Conservation (phyloP, 2,113 vertebrate genomes). For the Macquaria australasica region DNA sequence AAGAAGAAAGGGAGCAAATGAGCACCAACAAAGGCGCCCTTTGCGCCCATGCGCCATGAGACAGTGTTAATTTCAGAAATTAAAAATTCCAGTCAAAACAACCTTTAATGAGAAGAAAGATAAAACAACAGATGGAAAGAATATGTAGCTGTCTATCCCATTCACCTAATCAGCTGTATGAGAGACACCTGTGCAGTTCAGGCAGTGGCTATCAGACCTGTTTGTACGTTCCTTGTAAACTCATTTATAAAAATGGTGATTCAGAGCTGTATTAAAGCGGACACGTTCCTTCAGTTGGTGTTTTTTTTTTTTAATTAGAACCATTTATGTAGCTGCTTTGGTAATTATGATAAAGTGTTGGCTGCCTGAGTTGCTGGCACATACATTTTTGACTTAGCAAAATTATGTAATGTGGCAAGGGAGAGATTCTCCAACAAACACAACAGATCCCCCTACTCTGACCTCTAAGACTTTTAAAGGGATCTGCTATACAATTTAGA, state of each 20-base stretch:
- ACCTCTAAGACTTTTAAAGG: neutral
- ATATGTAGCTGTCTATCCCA: neutral
- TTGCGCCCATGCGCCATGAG: too few species aligned
- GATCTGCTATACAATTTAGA: neutral
- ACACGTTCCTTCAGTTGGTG: conserved; percentile 30
- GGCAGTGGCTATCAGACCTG: conserved; percentile 69
- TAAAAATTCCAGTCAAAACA: neutral
- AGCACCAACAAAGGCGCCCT: neutral
- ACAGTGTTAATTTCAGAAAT: neutral
- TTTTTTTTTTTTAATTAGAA: conserved; percentile 59
- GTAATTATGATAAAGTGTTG: conserved; percentile 57
- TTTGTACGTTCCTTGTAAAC: conserved; percentile 20
- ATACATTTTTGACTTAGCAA: conserved; percentile 14
- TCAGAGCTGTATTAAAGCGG: conserved; percentile 44
- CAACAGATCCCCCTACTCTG: neutral
- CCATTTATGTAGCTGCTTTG: conserved; percentile 19
- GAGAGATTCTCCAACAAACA: neutral
- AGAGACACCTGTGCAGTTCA: conserved; percentile 13
- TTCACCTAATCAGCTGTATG: conserved; percentile 55
- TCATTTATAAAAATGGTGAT: conserved; percentile 16
- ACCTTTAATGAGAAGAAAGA: neutral
- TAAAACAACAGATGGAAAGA: neutral
- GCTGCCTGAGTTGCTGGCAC: conserved; percentile 7
- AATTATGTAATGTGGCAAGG: neutral
- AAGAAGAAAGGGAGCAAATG: neutral